Base-by-base conservation (phyloP, 2,888 invertebrate genomes). In the Penaeus monodon region DNA sequence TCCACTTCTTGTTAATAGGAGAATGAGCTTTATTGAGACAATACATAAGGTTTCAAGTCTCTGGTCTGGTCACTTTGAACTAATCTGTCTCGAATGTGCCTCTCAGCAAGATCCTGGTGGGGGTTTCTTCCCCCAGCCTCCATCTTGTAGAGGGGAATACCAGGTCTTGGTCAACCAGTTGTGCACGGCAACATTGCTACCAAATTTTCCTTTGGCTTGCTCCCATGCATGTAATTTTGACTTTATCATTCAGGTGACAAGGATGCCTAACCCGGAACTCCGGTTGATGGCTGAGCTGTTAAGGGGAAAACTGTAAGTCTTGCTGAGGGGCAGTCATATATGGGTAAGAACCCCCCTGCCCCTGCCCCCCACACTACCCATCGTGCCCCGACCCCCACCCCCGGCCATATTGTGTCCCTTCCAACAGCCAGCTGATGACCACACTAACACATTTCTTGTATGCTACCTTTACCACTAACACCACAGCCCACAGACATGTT, bases 161-260 rank as follows among this genome's bases (percentile, higher is more conserved):
- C 80, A 85, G 85, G 82, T 83, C 68, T 82, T 83, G 78, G 78
- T 65, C 83, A 73, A 86, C 78, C 82, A 85, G 73, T 86, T 86
- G 64, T 86, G 86, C 86, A 86, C 86, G 86, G 82, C 82, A 86
- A 49, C 33, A 82, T 63, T 84, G 79, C 84, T 84, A 84, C 78
- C 79, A 79, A 84, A 81, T 74, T 78, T 78, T 86, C 77, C 83
- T 79, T 86, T 86, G 82, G 86, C 86, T 86, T 86, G 83, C 86
- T 83, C 86, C 86, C 73, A 83, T 86, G 86, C 86, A 86, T 86
- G 86, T 68, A 77, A 86, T 81, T 83, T 65, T 86, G 85, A 86
- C 68, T 81, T 44, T 86, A 68, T 86, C 79, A 83, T 82, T 78
- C 79, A 83, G 76, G 83, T 86, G 86, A 68, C 57, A 76, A 79